These are phyloP conservation scores for Aradophagus sp. DNA, from an alignment of 1,140 invertebrate species.

Conservation along the genomic window DNA sequence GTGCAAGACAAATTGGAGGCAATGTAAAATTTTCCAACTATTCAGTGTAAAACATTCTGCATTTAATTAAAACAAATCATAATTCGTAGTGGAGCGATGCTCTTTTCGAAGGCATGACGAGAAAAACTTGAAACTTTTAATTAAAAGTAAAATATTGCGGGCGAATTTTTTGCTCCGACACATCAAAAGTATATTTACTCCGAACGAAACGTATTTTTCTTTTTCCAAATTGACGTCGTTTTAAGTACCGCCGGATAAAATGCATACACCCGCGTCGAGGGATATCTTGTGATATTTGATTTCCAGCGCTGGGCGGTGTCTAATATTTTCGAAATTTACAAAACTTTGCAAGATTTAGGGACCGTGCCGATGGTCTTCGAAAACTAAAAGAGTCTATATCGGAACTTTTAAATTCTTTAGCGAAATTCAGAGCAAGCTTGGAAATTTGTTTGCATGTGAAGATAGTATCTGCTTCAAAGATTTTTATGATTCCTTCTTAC, in stretches of 20 bases:
- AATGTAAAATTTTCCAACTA: background rate
- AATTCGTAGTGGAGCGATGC: background rate
- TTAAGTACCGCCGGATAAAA: too few species aligned
- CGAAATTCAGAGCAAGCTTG: conserved; percentile 44
- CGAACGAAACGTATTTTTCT: too few species aligned
- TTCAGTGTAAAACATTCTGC: conserved; percentile 1
- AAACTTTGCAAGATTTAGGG: conserved; percentile 31
- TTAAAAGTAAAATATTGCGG: too few species aligned
- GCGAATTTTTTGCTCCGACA: too few species aligned
- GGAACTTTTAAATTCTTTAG: conserved; percentile 52
- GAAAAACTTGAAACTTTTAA: too few species aligned
- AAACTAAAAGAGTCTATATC: conserved; percentile 45
- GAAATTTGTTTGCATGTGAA: conserved; percentile 54
- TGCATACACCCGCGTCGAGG: too few species aligned
- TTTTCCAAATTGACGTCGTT: too few species aligned
- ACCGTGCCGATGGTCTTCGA: conserved; percentile 24
- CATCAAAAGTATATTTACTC: too few species aligned
- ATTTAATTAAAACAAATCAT: conserved; percentile 5
- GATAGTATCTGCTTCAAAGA: conserved; percentile 49
- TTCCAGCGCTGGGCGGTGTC: conserved; percentile 6
- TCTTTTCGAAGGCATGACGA: background rate
- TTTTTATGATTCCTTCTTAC: conserved; percentile 53
- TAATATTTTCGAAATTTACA: conserved; percentile 36
- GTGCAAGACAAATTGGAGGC: conserved; percentile 22
- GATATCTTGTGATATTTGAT: conserved; percentile 8